phyloP scores from a whole-genome alignment of 2,113 vertebrate species.

The Stegastes partitus region DNA sequence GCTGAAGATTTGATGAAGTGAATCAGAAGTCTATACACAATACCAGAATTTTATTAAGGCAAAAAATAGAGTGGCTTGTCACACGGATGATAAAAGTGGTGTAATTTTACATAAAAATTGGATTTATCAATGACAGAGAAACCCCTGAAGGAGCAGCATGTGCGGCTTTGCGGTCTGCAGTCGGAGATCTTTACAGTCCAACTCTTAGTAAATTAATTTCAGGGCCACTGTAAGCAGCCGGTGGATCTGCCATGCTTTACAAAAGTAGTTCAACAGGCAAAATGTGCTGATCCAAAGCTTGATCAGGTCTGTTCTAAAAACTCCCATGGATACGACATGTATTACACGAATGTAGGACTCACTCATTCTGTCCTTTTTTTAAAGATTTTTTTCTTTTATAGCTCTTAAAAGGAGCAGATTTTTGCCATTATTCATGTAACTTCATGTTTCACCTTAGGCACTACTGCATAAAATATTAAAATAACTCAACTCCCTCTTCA shows the following conservation, averaged over 20 bases:
- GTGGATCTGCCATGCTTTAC: no score
- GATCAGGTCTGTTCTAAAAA: neutral
- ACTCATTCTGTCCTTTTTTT: neutral
- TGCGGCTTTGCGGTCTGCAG: neutral
- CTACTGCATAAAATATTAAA: neutral
- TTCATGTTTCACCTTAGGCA: slow-evolving; percentile 5
- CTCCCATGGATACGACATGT: neutral
- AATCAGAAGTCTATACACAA: slow-evolving; percentile 19
- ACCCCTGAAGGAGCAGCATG: slow-evolving; percentile 26
- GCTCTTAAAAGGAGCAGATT: slow-evolving; percentile 12
- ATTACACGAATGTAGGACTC: slow-evolving; percentile 1
- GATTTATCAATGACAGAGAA: slow-evolving; percentile 29
- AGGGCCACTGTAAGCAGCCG: no score
- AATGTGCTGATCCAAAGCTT: neutral
- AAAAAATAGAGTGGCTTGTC: slow-evolving; percentile 5
- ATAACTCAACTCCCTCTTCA: neutral
- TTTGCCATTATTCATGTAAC: slow-evolving; percentile 3
- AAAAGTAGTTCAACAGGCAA: no score
- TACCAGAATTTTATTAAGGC: slow-evolving; percentile 21
- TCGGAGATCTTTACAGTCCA: slow-evolving; percentile 48
- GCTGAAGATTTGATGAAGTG: slow-evolving; percentile 2
- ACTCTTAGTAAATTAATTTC: no score
- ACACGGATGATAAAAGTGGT: slow-evolving; percentile 16
- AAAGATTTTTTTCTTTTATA: neutral
- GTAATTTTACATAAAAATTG: slow-evolving; percentile 40